Percentiles rank a stretch among this genome's conserved stretches.
Conservation (phyloP, 2,888 invertebrate species). For the Cosmorhoe ocellata region DNA sequence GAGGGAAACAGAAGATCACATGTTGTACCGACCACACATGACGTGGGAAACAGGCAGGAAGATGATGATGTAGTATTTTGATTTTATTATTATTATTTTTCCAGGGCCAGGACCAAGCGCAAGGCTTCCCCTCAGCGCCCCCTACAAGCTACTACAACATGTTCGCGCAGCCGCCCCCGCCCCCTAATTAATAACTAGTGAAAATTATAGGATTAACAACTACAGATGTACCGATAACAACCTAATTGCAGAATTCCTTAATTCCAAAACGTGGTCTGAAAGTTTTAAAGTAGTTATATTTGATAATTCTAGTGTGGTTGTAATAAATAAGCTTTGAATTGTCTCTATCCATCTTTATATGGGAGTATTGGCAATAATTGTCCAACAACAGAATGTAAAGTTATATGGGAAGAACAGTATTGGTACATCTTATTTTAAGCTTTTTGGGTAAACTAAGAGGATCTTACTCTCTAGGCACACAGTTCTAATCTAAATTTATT, state of each 20-base stretch:
- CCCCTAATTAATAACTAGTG: slow-evolving; percentile 40
- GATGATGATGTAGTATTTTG: too few relatives aligned
- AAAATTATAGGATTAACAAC: slow-evolving; percentile 9
- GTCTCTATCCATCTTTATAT: too few relatives aligned
- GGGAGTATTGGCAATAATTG: too few relatives aligned
- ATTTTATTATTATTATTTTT: not conserved
- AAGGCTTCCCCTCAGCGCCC: slow-evolving; percentile 43
- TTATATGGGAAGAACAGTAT: not conserved
- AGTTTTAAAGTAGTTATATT: too few relatives aligned
- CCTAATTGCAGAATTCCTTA: not conserved
- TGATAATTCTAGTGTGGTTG: too few relatives aligned
- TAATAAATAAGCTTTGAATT: too few relatives aligned
- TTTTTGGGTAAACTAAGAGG: slow-evolving; percentile 15
- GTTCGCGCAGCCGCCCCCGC: slow-evolving; percentile 70
- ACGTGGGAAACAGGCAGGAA: too few relatives aligned
- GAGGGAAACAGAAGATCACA: too few relatives aligned
- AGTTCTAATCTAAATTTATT: slow-evolving; percentile 6
- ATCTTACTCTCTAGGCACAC: slow-evolving; percentile 2
- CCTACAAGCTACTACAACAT: slow-evolving; percentile 72
- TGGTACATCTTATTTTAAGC: slow-evolving; percentile 21
- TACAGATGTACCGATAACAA: slow-evolving; percentile 6
- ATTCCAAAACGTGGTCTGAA: too few relatives aligned
- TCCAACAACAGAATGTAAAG: too few relatives aligned
- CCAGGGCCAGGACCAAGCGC: slow-evolving; percentile 27
- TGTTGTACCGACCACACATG: too few relatives aligned